Conservation (phyloP, 53 echinoderm and acorn worm genomes). For the Actinopyga echinites region DNA sequence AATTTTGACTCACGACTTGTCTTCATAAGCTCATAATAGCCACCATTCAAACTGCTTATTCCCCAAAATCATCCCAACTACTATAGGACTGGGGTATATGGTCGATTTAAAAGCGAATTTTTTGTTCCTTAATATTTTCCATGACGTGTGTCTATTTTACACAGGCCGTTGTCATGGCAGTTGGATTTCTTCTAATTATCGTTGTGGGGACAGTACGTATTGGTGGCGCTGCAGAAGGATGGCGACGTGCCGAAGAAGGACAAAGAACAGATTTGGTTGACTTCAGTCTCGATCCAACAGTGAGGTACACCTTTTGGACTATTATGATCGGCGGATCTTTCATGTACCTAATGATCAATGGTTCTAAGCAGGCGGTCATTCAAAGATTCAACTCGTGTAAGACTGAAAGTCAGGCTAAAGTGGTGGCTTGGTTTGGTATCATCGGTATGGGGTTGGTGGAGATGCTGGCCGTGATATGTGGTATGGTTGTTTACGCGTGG, state of each 20-base stretch:
- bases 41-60: no score
- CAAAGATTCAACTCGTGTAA: slow-evolving; percentile 41
- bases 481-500: slow-evolving; percentile 31
- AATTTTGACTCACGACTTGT: no score
- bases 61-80: no score
- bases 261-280: slow-evolving; percentile 33
- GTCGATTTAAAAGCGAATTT: background rate
- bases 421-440: slow-evolving; percentile 37
- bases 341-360: slow-evolving; percentile 20
- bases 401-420: slow-evolving; percentile 10
- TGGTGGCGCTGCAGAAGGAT: slow-evolving; percentile 38
- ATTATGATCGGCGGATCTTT: slow-evolving; percentile 31
- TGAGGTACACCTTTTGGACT: slow-evolving; percentile 36
- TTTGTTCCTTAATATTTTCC: background rate
- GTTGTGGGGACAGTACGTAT: slow-evolving; percentile 1
- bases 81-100: background rate
- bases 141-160: background rate
- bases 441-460: slow-evolving; percentile 31
- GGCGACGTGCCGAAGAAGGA: slow-evolving; percentile 22
- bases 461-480: slow-evolving; percentile 29
- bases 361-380: slow-evolving; percentile 2
- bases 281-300: slow-evolving; percentile 24
- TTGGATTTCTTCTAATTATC: slow-evolving; percentile 15
- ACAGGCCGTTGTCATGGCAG: slow-evolving; percentile 13
- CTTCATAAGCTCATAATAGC: no score